Evolutionary conservation across 2,888 invertebrate genomes (phyloP), one percentile per base, ranked within the genome.

Genomic region (Nymphalis urticae): DNA sequence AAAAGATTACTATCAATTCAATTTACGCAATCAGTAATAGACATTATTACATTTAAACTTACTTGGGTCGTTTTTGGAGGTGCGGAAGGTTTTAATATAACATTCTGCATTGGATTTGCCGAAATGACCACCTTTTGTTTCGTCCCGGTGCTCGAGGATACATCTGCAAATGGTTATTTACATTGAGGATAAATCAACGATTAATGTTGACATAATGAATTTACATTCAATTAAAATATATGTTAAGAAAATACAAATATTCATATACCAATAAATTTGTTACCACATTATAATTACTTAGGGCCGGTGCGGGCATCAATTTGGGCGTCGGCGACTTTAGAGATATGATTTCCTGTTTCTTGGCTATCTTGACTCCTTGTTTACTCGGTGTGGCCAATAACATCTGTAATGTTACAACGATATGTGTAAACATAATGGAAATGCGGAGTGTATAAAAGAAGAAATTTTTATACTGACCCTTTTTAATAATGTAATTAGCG

Each of bases 271-370:
- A 58, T 58, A 58, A 58, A 42, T 50, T 50, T 50, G 58, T 58
- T 58, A 58, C 32, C n/a, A 48, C 24, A 48, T 56, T 48, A 16
- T 48, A 62, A n/a, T 63, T 74, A 79, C 77, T 76, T 73, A 75
- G 66, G 16, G 70, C 27, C 63, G 88, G 87, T 27, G 85, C 94
- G 16, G 96, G 95, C 72, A 95, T 87, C 75, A 96, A 94, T 87
- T 95, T 96, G 47, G 96, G 93, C 0, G 96, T 95, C 17, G 96
- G 95, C 13, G 88, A 80, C 85, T 96, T 96, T 10, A 95, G 85
- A 1, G 93, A 82, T 66, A 94, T 88, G 2, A 93, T 86, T 84
- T 91, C 86, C 65, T 86, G 88, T 65, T 89, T 88, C 70, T 87
- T 89, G 0, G 82, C 78, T 42, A 86, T 77, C 71, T 84, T 84